phyloP scores from a whole-genome alignment of 1,140 invertebrate genomes.

The Paralvinella palmiformis region DNA sequence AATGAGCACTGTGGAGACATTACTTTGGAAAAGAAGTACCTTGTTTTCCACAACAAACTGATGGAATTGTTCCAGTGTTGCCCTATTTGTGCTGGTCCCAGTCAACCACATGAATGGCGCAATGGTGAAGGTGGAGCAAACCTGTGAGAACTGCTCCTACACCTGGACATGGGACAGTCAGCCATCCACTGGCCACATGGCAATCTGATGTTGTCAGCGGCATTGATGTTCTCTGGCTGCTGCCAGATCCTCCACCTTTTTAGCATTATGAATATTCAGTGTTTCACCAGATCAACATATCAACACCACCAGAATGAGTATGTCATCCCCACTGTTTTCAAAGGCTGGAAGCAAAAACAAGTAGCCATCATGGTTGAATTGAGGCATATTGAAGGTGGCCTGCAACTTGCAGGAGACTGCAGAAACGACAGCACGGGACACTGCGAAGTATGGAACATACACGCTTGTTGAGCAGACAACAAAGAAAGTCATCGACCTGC shows the following conservation, averaged over 20 bases:
- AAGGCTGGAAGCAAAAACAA: background rate
- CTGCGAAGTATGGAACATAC: too few relatives aligned
- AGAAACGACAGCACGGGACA: too few relatives aligned
- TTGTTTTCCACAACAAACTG: background rate
- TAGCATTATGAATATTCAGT: too few relatives aligned
- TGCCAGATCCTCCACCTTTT: too few relatives aligned
- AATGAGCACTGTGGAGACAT: too few relatives aligned
- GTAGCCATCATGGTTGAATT: background rate
- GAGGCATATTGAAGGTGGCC: background rate
- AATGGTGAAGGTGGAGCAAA: background rate
- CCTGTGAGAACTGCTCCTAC: background rate
- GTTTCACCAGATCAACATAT: background rate
- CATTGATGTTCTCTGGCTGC: background rate
- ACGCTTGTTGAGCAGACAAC: background rate
- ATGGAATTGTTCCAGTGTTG: background rate
- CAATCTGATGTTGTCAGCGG: background rate
- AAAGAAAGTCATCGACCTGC: background rate
- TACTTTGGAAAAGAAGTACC: background rate
- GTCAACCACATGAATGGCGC: background rate
- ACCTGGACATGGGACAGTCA: background rate
- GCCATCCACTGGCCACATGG: background rate
- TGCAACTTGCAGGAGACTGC: too few relatives aligned
- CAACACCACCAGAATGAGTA: background rate
- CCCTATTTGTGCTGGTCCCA: background rate
- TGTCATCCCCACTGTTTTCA: background rate